Evolutionary conservation across 2,888 invertebrate genomes (phyloP).

Genomic region (Lithodes maja): DNA sequence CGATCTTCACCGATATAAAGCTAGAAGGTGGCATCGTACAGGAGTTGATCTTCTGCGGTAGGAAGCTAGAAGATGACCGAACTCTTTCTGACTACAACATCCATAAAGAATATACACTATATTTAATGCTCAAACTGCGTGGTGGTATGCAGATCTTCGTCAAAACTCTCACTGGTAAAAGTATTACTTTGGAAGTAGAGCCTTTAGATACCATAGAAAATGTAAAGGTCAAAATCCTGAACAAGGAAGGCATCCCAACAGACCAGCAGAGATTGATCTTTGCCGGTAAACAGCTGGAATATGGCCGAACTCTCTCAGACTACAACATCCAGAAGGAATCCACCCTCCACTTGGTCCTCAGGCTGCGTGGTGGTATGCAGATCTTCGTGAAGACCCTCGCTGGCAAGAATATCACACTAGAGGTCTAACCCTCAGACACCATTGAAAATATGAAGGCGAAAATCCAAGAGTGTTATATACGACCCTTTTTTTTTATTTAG

Average conservation of each 20-base stretch:
- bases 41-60: no score
- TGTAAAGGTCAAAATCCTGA: constrained; percentile 42
- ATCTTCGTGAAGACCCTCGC: constrained; percentile 70
- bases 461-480: not conserved
- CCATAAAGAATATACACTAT: no score
- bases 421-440: constrained; percentile 37
- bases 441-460: constrained; percentile 27
- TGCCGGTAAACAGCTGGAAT: constrained; percentile 79
- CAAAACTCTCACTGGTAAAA: constrained; percentile 44
- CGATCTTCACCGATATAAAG: no score
- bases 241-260: constrained; percentile 77
- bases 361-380: no score
- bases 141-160: constrained; percentile 35
- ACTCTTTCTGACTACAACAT: no score
- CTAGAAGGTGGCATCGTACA: no score
- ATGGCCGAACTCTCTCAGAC: constrained; percentile 77
- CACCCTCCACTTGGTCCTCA: no score
- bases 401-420: constrained; percentile 30
- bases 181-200: constrained; percentile 34
- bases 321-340: constrained; percentile 73
- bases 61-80: no score
- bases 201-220: constrained; percentile 40
- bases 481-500: no score
- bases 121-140: no score
- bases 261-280: constrained; percentile 80